A percentile compares a stretch with the other conserved stretches of the same genome.
phyloP scores from a whole-genome alignment of 1,140 invertebrate genomes.

The Melanaphis sacchari region DNA sequence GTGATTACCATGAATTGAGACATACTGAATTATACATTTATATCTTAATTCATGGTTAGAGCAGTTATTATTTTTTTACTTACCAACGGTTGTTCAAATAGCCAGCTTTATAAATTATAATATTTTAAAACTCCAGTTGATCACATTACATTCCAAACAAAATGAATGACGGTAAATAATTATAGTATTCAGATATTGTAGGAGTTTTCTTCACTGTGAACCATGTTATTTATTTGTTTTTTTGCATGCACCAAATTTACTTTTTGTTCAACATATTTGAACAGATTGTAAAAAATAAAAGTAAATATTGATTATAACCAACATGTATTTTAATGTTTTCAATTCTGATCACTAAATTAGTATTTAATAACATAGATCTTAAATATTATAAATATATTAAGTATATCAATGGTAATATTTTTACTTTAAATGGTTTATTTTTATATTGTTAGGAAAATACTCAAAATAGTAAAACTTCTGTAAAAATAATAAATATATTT shows the following conservation, averaged over 20 bases:
- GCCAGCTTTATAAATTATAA: background rate
- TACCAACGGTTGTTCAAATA: background rate
- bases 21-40: background rate
- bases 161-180: slow-evolving; percentile 17
- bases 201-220: background rate
- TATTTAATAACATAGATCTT: background rate
- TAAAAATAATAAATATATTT: background rate
- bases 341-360: background rate
- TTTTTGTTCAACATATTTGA: background rate
- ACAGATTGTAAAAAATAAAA: background rate
- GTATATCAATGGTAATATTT: background rate
- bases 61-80: background rate
- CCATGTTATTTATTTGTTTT: background rate
- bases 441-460: background rate
- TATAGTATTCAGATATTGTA: background rate
- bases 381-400: background rate
- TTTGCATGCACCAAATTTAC: background rate
- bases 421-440: background rate
- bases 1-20: background rate
- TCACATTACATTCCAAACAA: background rate
- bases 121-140: background rate
- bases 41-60: background rate
- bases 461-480: background rate
- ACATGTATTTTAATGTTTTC: background rate
- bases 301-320: background rate